Conservation (phyloP, 2,113 vertebrate genomes). For the Zapornia atra region DNA sequence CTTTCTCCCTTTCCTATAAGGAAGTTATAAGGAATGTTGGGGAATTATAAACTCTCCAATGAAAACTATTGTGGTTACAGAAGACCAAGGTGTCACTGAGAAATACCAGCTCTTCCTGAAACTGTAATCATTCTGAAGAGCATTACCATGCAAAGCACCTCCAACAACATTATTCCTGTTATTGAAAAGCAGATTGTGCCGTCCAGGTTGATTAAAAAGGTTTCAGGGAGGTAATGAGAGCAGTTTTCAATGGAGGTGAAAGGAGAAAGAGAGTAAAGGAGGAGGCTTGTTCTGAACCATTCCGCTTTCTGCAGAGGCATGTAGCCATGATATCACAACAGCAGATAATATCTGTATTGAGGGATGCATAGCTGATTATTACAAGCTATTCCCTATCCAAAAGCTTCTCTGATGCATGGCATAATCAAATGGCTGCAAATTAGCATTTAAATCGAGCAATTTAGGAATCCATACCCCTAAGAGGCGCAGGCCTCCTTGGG, state of each 20-base stretch:
- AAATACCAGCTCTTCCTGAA: background rate
- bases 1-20: background rate
- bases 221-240: background rate
- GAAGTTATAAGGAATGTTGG: background rate
- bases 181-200: background rate
- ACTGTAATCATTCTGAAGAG: fast-evolving
- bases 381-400: background rate
- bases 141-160: background rate
- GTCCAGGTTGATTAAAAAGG: background rate
- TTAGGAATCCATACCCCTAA: background rate
- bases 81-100: background rate
- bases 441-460: background rate
- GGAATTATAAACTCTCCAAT: background rate
- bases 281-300: background rate
- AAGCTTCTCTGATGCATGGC: background rate
- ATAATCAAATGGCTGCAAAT: background rate
- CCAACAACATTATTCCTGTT: background rate
- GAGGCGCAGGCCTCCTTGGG: background rate
- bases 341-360: background rate
- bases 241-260: background rate
- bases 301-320: background rate
- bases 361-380: background rate
- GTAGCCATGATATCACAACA: background rate
- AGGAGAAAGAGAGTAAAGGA: background rate
- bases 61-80: background rate